Evolutionary conservation across 2,888 invertebrate species (phyloP).

Genomic region (Smittia aterrima): DNA sequence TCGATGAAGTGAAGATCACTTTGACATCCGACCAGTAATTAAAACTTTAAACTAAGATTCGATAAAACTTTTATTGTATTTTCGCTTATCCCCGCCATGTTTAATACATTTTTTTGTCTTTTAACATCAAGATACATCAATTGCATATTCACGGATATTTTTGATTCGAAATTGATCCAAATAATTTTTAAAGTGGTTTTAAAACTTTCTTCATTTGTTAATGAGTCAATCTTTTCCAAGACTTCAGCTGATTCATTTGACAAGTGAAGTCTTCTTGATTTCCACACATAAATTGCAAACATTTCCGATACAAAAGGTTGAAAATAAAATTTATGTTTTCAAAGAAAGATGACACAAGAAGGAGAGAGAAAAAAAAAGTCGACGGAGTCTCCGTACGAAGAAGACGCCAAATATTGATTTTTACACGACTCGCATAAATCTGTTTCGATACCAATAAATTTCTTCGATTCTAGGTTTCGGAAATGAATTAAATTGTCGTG

Average conservation of each 20-base stretch:
- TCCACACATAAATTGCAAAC: no score
- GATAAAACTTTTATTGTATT: neutral
- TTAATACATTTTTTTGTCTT: constrained; percentile 1
- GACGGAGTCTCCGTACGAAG: neutral
- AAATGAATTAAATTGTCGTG: neutral
- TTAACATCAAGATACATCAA: neutral
- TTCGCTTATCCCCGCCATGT: constrained; percentile 13
- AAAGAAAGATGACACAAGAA: constrained; percentile 7
- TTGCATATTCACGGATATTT: neutral
- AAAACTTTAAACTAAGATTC: no score
- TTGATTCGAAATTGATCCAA: neutral
- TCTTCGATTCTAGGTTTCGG: neutral
- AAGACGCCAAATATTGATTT: constrained; percentile 23
- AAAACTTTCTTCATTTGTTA: no score
- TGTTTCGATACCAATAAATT: neutral
- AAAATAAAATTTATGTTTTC: neutral
- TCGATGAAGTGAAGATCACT: no score
- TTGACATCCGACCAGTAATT: no score
- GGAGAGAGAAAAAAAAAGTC: neutral
- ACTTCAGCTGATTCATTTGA: no score
- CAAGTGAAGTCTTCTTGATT: no score
- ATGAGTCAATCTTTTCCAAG: no score
- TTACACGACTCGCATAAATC: constrained; percentile 12
- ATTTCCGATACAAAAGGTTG: no score
- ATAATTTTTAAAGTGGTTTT: neutral